phyloP scores from a whole-genome alignment of 2,797 vertebrate genomes.

The Myiotriccus ornatus region DNA sequence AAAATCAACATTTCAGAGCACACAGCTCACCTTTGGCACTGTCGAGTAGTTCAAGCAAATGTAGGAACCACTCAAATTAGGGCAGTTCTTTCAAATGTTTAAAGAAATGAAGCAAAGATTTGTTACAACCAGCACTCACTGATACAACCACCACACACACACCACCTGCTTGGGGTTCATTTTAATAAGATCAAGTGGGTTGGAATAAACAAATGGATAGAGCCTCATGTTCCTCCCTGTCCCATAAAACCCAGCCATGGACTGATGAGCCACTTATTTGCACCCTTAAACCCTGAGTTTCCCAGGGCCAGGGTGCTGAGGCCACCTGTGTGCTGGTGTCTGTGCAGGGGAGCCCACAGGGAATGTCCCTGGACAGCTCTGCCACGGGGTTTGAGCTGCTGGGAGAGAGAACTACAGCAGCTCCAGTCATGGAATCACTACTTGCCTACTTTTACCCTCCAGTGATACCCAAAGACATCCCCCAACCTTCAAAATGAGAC shows the following conservation, averaged over 20 bases:
- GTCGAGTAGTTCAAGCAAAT: rapidly evolving
- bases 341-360: rapidly evolving
- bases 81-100: background rate
- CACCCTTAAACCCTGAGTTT: background rate
- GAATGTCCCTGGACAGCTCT: background rate
- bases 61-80: background rate
- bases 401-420: background rate
- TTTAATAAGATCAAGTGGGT: background rate
- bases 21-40: background rate
- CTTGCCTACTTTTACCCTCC: background rate
- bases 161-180: background rate
- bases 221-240: background rate
- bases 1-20: background rate
- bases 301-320: background rate
- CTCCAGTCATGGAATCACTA: rapidly evolving
- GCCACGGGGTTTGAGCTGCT: rapidly evolving
- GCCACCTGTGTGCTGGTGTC: background rate
- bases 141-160: background rate
- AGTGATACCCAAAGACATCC: background rate
- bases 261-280: background rate
- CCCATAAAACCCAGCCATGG: rapidly evolving
- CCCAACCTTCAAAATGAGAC: background rate
- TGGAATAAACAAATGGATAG: background rate
- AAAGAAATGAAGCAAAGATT: background rate
- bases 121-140: background rate